Evolutionary conservation across 2,113 vertebrate genomes (phyloP).

Genomic region (Pterophyllum scalare): DNA sequence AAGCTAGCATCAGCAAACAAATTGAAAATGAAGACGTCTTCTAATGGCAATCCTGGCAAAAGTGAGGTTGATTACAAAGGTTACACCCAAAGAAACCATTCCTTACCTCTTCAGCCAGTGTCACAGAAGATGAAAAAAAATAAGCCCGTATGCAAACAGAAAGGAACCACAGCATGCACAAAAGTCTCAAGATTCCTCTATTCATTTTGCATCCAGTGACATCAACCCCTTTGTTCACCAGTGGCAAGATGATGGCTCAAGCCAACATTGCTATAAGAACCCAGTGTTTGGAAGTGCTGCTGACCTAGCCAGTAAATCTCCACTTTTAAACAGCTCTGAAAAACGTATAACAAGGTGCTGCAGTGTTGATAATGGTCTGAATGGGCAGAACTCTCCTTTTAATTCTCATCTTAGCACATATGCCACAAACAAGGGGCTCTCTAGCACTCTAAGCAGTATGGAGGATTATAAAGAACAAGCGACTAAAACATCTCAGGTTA

Average conservation of each 20-base stretch:
- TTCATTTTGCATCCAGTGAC: slow-evolving; percentile 87
- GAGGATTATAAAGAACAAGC: slow-evolving; percentile 80
- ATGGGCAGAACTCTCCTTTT: slow-evolving; percentile 84
- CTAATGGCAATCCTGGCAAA: background rate
- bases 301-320: slow-evolving; percentile 81
- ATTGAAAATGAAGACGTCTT: slow-evolving; percentile 8
- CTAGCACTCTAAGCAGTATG: slow-evolving; percentile 83
- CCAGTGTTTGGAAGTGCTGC: slow-evolving; percentile 86
- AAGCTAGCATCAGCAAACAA: background rate
- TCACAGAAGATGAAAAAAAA: slow-evolving; percentile 13
- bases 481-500: slow-evolving; percentile 30
- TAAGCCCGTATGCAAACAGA: background rate
- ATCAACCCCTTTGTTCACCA: slow-evolving; percentile 85
- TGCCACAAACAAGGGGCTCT: slow-evolving; percentile 82
- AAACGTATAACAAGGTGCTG: slow-evolving; percentile 80
- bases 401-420: slow-evolving; percentile 86
- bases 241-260: slow-evolving; percentile 70
- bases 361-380: slow-evolving; percentile 85
- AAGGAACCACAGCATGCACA: background rate
- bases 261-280: slow-evolving; percentile 80
- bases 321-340: slow-evolving; percentile 69
- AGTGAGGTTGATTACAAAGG: slow-evolving; percentile 10
- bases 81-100: slow-evolving; percentile 12
- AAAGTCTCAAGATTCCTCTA: slow-evolving; percentile 59
- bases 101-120: slow-evolving; percentile 10